Evolutionary conservation across 2,888 invertebrate species (phyloP).

Genomic region (Linyphia triangularis): DNA sequence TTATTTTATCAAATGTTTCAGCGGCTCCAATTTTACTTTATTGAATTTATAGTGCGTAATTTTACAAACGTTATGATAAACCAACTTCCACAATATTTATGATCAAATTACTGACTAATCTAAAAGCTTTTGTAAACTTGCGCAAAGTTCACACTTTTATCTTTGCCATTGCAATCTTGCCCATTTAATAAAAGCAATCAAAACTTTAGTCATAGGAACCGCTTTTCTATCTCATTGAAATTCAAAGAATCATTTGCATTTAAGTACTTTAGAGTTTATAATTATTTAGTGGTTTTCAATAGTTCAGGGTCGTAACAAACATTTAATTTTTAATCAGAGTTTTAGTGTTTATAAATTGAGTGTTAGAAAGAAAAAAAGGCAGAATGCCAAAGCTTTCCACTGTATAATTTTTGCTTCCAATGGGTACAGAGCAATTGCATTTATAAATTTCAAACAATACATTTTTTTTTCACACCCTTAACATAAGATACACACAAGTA

Average conservation of each 20-base stretch:
- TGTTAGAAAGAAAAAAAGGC: neutral
- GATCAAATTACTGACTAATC: neutral
- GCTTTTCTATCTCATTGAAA: slow-evolving; percentile 8
- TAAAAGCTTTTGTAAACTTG: slow-evolving; percentile 4
- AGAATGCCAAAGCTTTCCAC: neutral
- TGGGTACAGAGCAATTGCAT: neutral
- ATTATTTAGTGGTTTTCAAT: no score
- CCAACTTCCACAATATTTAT: neutral
- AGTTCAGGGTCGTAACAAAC: no score
- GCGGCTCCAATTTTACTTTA: slow-evolving; percentile 3
- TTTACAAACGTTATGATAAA: neutral
- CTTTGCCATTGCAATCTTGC: neutral
- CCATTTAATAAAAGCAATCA: neutral
- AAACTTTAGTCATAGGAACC: slow-evolving; percentile 21
- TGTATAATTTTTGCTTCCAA: slow-evolving; percentile 5
- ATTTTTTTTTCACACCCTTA: neutral
- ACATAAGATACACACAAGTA: neutral
- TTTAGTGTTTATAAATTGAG: neutral
- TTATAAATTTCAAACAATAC: neutral
- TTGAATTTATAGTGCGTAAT: neutral
- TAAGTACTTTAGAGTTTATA: neutral
- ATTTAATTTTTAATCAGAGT: no score
- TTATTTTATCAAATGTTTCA: slow-evolving; percentile 5
- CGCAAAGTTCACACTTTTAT: neutral
- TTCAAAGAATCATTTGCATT: neutral